These are phyloP conservation scores for Drosophila subsilvestris DNA, from an alignment of 2,888 invertebrate species.

Conservation along the genomic window DNA sequence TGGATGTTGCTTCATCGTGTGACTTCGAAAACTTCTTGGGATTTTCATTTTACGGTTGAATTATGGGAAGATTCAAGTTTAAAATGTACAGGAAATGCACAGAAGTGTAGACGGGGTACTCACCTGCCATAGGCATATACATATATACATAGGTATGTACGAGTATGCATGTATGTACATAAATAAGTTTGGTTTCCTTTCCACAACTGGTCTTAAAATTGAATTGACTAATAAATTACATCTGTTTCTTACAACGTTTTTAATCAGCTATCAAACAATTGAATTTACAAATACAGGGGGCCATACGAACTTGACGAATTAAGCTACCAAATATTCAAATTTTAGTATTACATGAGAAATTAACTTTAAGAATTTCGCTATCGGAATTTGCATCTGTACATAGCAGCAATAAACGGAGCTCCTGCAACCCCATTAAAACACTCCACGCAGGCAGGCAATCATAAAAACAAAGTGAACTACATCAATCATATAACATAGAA, in stretches of 20 bases:
- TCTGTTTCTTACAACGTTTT: background rate
- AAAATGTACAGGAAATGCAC: background rate
- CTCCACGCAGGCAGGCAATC: constrained; percentile 41
- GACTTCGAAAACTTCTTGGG: background rate
- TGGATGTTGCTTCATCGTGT: background rate
- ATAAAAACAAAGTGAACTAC: constrained; percentile 44
- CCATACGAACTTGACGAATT: no score
- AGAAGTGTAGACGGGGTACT: background rate
- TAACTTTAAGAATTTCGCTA: background rate
- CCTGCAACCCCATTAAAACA: background rate
- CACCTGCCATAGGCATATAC: background rate
- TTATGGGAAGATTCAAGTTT: constrained; percentile 43
- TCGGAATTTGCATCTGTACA: background rate
- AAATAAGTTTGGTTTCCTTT: background rate
- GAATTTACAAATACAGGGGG: no score
- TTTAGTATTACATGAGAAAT: no score
- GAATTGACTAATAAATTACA: background rate
- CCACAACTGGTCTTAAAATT: no score
- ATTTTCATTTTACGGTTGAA: constrained; percentile 38
- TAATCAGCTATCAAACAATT: constrained; percentile 1
- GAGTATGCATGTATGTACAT: background rate
- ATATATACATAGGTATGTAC: background rate
- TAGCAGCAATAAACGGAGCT: background rate
- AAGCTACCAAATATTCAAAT: no score
- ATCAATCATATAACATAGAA: constrained; percentile 21